phyloP scores from a whole-genome alignment of 2,113 vertebrate genomes.

The Athene cunicularia region DNA sequence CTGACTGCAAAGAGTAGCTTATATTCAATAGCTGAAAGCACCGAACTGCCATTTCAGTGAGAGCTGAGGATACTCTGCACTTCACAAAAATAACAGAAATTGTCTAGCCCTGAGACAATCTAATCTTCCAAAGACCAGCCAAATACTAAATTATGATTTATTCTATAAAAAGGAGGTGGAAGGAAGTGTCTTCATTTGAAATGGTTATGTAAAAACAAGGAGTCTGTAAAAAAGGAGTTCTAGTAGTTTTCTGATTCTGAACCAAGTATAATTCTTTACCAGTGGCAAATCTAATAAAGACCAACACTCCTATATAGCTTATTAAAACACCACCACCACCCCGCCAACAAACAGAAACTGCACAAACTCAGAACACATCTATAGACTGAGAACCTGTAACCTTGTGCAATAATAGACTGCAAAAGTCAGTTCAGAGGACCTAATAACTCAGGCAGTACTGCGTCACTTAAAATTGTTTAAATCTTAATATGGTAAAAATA shows the following conservation, averaged over 20 bases:
- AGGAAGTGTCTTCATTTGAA: background rate
- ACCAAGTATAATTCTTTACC: background rate
- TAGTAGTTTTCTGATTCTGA: background rate
- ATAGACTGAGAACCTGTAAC: background rate
- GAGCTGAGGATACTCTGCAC: background rate
- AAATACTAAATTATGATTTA: background rate
- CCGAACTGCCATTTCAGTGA: background rate
- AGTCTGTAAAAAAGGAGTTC: background rate
- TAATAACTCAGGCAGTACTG: background rate
- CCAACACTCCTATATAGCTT: background rate
- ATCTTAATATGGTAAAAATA: background rate
- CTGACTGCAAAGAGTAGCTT: background rate
- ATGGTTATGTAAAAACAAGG: background rate
- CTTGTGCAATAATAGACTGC: background rate
- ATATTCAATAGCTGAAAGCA: background rate
- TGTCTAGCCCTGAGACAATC: background rate
- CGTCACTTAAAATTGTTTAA: background rate
- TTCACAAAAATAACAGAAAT: background rate
- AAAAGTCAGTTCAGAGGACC: background rate
- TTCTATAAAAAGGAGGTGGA: background rate
- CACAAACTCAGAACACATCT: background rate
- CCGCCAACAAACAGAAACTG: background rate
- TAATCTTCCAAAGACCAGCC: background rate
- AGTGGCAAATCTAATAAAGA: background rate
- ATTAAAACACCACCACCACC: background rate